These are phyloP conservation scores for Pardalotus punctatus DNA, from an alignment of 2,113 vertebrate genomes.

Conservation along the genomic window DNA sequence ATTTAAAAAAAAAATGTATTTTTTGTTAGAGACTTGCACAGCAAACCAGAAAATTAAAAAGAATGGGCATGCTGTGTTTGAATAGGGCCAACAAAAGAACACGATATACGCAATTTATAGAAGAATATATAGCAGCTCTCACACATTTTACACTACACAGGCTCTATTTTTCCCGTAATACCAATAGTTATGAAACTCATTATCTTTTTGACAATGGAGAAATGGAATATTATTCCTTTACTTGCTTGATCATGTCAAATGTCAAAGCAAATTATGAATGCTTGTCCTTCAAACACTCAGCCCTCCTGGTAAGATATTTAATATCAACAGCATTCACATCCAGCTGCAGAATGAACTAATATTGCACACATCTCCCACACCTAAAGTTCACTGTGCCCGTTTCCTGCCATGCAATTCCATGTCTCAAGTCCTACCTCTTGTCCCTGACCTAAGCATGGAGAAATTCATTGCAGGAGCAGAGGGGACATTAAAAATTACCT, in stretches of 20 bases:
- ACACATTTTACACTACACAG: background rate
- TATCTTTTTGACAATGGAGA: constrained; percentile 49
- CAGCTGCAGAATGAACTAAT: background rate
- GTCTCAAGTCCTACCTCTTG: background rate
- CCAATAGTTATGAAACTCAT: constrained; percentile 33
- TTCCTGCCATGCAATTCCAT: background rate
- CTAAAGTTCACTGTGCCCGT: background rate
- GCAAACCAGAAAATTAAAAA: constrained; percentile 62
- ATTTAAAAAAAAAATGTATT: background rate
- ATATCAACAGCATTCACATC: background rate
- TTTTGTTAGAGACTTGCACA: constrained; percentile 26
- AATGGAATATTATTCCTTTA: constrained; percentile 12
- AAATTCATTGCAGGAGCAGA: background rate
- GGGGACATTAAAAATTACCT: background rate
- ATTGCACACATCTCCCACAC: background rate
- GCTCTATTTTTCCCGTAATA: constrained; percentile 1
- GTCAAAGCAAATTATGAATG: constrained; percentile 55
- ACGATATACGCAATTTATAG: background rate
- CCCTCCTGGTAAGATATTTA: constrained; percentile 34
- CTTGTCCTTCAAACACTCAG: constrained; percentile 42
- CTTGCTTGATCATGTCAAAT: constrained; percentile 51
- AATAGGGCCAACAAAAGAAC: constrained; percentile 13
- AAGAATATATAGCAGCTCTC: constrained; percentile 18
- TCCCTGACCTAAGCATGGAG: background rate
- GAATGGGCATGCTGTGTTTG: constrained; percentile 31